phyloP scores from a whole-genome alignment of 2,797 vertebrate species.

The Pseudopleuronectes americanus region DNA sequence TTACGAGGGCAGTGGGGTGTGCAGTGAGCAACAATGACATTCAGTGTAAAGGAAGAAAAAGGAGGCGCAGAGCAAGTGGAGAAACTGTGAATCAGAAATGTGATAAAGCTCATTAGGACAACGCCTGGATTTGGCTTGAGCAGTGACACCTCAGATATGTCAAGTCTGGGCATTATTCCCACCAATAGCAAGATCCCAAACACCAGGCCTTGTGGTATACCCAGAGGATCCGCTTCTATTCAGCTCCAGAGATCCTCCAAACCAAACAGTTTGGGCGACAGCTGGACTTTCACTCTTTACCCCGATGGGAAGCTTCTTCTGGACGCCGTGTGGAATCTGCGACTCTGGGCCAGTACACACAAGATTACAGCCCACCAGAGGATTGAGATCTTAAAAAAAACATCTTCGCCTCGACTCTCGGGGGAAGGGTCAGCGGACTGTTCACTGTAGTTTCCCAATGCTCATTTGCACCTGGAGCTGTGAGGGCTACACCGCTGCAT shows the following conservation, averaged over 20 bases:
- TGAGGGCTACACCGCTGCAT: constrained; percentile 16
- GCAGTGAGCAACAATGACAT: constrained; percentile 38
- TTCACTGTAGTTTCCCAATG: constrained; percentile 22
- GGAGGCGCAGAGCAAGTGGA: constrained; percentile 17
- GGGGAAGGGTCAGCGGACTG: constrained; percentile 21
- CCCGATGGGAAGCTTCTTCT: constrained; percentile 44
- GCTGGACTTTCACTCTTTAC: constrained; percentile 73
- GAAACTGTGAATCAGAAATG: constrained; percentile 42
- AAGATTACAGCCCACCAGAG: constrained; percentile 47
- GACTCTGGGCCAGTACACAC: constrained; percentile 59
- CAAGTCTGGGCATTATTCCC: constrained; percentile 61
- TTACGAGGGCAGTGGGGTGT: constrained; percentile 1
- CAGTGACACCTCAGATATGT: constrained; percentile 51
- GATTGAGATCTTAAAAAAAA: constrained; percentile 17
- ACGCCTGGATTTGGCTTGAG: constrained; percentile 42
- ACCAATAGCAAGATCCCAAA: constrained; percentile 41
- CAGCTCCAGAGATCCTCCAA: constrained; percentile 57
- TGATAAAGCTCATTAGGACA: constrained; percentile 57
- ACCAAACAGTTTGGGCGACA: constrained; percentile 72
- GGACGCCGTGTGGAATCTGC: constrained; percentile 43
- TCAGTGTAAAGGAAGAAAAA: constrained; percentile 27
- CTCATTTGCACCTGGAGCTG: constrained; percentile 40
- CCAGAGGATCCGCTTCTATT: constrained; percentile 52
- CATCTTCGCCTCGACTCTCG: constrained; percentile 16
- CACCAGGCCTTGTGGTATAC: constrained; percentile 37